Base-by-base conservation (phyloP, 2,113 vertebrate genomes). In the Rhabdomys dilectus region DNA sequence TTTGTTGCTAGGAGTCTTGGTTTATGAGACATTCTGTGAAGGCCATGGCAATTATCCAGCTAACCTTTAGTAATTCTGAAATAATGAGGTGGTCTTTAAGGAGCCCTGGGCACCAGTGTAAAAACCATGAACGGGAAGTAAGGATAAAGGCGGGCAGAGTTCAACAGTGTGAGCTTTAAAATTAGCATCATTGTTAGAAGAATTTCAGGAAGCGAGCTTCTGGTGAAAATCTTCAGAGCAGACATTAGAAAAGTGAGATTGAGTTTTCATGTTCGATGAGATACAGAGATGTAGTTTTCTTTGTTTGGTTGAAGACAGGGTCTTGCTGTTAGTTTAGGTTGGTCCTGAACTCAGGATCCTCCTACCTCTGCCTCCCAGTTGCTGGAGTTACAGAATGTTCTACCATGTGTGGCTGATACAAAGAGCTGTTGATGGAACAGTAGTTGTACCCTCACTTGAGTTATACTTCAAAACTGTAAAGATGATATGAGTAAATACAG, bases 1-100 rank as follows among this genome's bases (percentile, higher is more conserved):
- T 97, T 94, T 96, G 94, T 96, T 88, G 96, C 95, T 95, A 93
- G 78, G 91, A 97, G 60, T 95, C 93, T 85, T 17, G n/a, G 89
- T 94, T 95, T 95, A 93, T 78, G 89, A 85, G 91, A 94, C 82
- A 89, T 81, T 60, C 75, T n/a, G 29, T 77, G 77, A 95, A 85
- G 89, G 89, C 80, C 88, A 45, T 31, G 84, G 91, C 91, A 95
- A 84, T 97, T 97, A 96, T 88, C 87, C 89, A 91, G 45, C 91
- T 75, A 92, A 90, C 91, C 81, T 96, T 96, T n/a, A 94, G 88
- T 95, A 89, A 96, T 98, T 97, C 89, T 95, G 86, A 87, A 96
- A 93, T 97, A 95, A 97, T 88, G 89, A 97, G 88, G 51, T 36
- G 26, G 45, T 62, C 42, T 92, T 91, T 97, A 96, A 96, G 39